A percentile compares a stretch with the other conserved stretches of the same genome.
Conservation (phyloP, 2,797 vertebrate genomes). For the Sebastes kiyomatsui region DNA sequence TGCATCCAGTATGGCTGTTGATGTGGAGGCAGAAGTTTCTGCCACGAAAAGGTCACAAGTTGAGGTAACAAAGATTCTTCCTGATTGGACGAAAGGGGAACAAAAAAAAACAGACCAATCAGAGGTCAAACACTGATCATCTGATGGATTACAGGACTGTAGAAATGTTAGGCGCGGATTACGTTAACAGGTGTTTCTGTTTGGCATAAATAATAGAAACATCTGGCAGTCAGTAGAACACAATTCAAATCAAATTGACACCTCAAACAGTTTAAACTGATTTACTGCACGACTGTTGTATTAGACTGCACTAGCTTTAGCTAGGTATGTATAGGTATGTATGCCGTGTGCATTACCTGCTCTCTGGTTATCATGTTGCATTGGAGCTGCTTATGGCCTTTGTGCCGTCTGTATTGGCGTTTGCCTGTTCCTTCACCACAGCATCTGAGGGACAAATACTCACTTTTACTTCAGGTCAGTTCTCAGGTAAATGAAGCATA, state of each 20-base stretch:
- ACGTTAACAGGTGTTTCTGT: neutral
- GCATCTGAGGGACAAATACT: slow-evolving; percentile 74
- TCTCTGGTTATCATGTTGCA: slow-evolving; percentile 83
- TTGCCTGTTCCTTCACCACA: slow-evolving; percentile 85
- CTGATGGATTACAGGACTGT: neutral
- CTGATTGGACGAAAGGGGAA: slow-evolving; percentile 33
- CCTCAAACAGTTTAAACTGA: neutral
- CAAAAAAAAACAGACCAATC: neutral
- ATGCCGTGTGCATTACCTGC: slow-evolving; percentile 68
- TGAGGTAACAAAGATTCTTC: slow-evolving; percentile 87
- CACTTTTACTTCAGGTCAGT: neutral
- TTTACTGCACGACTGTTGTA: neutral
- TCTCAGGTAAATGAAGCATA: neutral
- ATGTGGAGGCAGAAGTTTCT: slow-evolving; percentile 82
- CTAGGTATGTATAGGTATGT: neutral
- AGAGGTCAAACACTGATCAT: neutral
- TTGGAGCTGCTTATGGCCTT: slow-evolving; percentile 86
- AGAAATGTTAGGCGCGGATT: neutral
- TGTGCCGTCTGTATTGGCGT: slow-evolving; percentile 81
- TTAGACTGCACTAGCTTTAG: neutral
- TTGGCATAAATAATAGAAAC: neutral
- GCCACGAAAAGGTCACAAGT: slow-evolving; percentile 83
- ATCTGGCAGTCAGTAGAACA: neutral
- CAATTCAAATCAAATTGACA: neutral
- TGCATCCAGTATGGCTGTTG: slow-evolving; percentile 84